Evolutionary conservation across 2,113 vertebrate genomes (phyloP).

Genomic region (Lichenostomus cassidix): DNA sequence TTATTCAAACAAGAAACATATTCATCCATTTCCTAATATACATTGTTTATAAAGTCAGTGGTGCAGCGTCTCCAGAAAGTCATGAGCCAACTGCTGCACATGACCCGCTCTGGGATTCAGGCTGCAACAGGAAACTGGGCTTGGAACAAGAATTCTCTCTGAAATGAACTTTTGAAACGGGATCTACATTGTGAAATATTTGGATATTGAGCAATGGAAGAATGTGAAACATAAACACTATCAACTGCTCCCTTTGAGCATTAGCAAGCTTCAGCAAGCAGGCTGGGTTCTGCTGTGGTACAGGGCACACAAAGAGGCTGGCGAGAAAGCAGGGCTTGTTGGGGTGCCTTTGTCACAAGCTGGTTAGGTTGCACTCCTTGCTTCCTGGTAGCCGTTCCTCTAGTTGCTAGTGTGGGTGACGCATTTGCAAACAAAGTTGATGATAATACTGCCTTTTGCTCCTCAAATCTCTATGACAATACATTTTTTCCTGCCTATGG

Average conservation of each 20-base stretch:
- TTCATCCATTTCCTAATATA: background rate
- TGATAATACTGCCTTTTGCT: background rate
- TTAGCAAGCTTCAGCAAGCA: conserved; percentile 34
- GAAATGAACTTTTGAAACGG: conserved; percentile 53
- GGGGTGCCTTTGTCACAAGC: background rate
- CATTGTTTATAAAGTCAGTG: conserved; percentile 21
- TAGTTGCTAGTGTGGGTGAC: background rate
- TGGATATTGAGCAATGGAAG: conserved; percentile 53
- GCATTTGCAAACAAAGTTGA: background rate
- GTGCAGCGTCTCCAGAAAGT: background rate
- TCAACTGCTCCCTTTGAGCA: background rate
- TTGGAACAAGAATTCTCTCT: conserved; percentile 45
- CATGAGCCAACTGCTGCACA: conserved; percentile 19
- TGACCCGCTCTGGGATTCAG: conserved; percentile 3
- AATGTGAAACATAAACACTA: conserved; percentile 51
- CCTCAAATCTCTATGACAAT: background rate
- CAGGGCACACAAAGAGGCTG: background rate
- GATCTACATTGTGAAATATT: conserved; percentile 53
- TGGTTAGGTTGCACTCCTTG: background rate
- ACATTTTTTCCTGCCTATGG: background rate
- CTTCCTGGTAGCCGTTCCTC: background rate
- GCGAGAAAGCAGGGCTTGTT: background rate
- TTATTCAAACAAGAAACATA: conserved; percentile 47
- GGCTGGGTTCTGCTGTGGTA: background rate
- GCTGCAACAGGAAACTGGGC: conserved; percentile 49